Conservation (phyloP, 2,113 vertebrate genomes). For the Scalopus aquaticus region DNA sequence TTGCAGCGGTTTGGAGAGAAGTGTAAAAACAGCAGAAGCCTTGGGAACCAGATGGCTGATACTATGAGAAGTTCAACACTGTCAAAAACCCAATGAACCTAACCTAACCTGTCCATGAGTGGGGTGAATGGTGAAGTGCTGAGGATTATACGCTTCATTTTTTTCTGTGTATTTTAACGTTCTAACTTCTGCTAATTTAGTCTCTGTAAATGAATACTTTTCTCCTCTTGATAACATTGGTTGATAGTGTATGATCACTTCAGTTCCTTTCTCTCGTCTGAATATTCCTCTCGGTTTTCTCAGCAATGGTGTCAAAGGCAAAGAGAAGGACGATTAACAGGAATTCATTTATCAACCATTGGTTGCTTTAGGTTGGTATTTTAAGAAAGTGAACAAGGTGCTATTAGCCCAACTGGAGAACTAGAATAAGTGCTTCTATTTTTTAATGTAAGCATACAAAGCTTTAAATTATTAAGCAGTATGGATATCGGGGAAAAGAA, state of each 20-base stretch:
- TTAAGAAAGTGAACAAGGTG: neutral
- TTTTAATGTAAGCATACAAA: neutral
- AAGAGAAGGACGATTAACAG: neutral
- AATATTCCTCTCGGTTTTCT: neutral
- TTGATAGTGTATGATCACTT: neutral
- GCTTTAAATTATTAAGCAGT: neutral
- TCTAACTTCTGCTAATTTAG: neutral
- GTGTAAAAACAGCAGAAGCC: constrained; percentile 19
- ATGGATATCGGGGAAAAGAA: neutral
- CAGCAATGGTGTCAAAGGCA: neutral
- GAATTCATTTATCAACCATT: neutral
- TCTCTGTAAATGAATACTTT: neutral
- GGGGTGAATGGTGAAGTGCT: neutral
- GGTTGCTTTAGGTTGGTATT: neutral
- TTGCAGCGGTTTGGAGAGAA: constrained; percentile 13
- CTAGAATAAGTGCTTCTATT: neutral
- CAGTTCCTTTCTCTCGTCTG: neutral
- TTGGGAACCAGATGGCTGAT: neutral
- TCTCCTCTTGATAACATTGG: neutral
- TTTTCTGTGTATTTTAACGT: neutral
- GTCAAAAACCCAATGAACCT: neutral
- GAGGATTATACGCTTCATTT: neutral
- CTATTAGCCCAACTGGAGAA: neutral
- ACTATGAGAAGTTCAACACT: neutral
- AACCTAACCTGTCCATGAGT: constrained; percentile 45